Evolutionary conservation across 2,888 invertebrate species (phyloP).

Genomic region (Dorcus hopei): DNA sequence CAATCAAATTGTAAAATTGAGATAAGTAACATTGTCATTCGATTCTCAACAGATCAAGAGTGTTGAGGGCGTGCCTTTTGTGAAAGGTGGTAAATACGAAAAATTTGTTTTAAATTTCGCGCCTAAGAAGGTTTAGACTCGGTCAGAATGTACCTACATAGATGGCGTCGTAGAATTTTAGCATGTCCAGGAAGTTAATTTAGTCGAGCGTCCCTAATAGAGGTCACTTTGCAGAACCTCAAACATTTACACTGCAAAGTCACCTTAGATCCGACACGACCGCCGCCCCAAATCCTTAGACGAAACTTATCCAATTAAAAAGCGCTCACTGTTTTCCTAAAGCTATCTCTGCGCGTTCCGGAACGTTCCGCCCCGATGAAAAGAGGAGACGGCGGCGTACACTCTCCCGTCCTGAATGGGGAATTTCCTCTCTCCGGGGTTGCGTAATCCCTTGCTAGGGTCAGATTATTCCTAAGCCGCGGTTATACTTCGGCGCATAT

Average conservation of each 20-base stretch:
- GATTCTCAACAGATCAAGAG: too few species aligned
- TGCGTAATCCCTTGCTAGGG: constrained; percentile 21
- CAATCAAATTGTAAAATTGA: too few species aligned
- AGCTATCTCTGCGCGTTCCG: neutral
- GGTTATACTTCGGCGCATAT: constrained; percentile 19
- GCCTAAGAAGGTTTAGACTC: too few species aligned
- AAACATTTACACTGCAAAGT: constrained; percentile 31
- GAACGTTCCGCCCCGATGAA: neutral
- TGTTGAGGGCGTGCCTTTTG: too few species aligned
- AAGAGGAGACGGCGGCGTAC: neutral
- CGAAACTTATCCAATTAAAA: constrained; percentile 16
- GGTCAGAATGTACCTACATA: too few species aligned
- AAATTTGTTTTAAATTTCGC: too few species aligned
- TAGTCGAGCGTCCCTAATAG: constrained; percentile 18
- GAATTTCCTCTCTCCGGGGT: constrained; percentile 12
- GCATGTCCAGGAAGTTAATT: neutral
- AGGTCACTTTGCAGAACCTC: constrained; percentile 27
- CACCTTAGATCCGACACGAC: constrained; percentile 32
- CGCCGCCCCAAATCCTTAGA: constrained; percentile 28
- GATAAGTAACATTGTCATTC: too few species aligned
- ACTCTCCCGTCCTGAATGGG: constrained; percentile 12
- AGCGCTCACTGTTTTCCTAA: constrained; percentile 3
- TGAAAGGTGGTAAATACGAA: too few species aligned
- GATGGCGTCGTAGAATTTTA: too few species aligned
- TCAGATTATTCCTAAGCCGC: constrained; percentile 24